These are phyloP conservation scores for Pogona vitticeps DNA, from an alignment of 2,113 vertebrate species.

Conservation along the genomic window DNA sequence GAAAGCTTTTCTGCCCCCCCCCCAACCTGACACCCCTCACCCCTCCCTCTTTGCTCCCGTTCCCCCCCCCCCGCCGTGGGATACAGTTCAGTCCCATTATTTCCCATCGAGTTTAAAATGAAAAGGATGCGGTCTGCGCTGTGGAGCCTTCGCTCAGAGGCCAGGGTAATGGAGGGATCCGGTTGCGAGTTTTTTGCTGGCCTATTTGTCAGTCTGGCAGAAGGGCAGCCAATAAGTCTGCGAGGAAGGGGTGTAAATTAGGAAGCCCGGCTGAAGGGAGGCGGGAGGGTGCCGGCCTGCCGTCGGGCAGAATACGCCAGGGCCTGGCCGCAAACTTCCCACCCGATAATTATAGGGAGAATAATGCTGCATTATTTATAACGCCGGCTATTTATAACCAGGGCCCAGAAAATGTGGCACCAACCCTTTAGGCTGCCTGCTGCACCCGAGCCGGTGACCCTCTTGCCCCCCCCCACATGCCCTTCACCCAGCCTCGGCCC, in stretches of 20 bases:
- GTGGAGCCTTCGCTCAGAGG: background rate
- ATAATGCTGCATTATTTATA: constrained; percentile 49
- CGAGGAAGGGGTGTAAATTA: background rate
- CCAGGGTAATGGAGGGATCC: background rate
- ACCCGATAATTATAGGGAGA: constrained; percentile 46
- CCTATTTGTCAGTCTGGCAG: background rate
- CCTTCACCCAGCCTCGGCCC: constrained; percentile 47
- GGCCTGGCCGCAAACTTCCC: constrained; percentile 30
- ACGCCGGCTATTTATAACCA: constrained; percentile 36
- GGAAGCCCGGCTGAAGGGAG: background rate
- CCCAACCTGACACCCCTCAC: too few species aligned
- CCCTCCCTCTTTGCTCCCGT: too few species aligned
- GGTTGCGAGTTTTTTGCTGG: background rate
- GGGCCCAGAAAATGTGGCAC: constrained; percentile 47
- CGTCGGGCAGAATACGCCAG: background rate
- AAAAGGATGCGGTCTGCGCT: background rate
- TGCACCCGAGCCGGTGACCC: constrained; percentile 3
- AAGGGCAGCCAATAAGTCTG: background rate
- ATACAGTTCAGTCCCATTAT: background rate
- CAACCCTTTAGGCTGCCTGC: constrained; percentile 47
- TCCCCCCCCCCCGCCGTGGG: background rate
- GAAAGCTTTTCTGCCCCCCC: too few species aligned
- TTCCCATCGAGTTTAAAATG: background rate
- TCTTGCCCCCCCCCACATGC: constrained; percentile 32
- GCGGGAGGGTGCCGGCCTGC: background rate